Conservation (phyloP, 1,140 invertebrate genomes). For the Helicoverpa zea region DNA sequence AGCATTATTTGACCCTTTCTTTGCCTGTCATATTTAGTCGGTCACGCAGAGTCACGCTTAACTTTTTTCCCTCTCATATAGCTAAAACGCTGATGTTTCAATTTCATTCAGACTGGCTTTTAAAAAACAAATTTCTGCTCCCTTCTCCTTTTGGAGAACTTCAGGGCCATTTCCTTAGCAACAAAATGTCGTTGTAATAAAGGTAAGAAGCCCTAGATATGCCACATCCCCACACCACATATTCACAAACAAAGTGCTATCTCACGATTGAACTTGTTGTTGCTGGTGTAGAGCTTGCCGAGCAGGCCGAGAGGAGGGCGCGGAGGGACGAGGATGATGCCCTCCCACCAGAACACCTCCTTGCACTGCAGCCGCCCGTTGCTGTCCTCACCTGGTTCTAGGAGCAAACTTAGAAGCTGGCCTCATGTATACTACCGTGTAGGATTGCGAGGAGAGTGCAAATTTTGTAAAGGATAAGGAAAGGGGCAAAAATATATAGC, state of each 20-base stretch:
- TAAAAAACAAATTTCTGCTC: too few relatives aligned
- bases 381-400: conserved; percentile 78
- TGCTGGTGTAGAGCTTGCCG: conserved; percentile 85
- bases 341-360: conserved; percentile 91
- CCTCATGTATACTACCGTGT: conserved; percentile 15
- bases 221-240: conserved; percentile 39
- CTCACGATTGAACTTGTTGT: conserved; percentile 84
- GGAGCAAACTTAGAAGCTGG: conserved; percentile 28
- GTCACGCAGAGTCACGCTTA: too few relatives aligned
- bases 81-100: too few relatives aligned
- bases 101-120: too few relatives aligned
- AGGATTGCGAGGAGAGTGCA: not conserved
- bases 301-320: conserved; percentile 89
- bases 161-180: too few relatives aligned
- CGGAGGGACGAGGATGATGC: conserved; percentile 89
- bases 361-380: conserved; percentile 87
- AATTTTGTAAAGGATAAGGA: not conserved
- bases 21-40: too few relatives aligned
- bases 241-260: conserved; percentile 18
- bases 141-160: too few relatives aligned
- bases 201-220: too few relatives aligned
- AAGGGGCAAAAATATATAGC: not conserved
- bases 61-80: too few relatives aligned
- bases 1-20: too few relatives aligned
- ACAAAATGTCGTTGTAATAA: too few relatives aligned